Evolutionary conservation across 2,113 vertebrate species (phyloP), one percentile per base, ranked within the genome.

Genomic region (Scortum barcoo): DNA sequence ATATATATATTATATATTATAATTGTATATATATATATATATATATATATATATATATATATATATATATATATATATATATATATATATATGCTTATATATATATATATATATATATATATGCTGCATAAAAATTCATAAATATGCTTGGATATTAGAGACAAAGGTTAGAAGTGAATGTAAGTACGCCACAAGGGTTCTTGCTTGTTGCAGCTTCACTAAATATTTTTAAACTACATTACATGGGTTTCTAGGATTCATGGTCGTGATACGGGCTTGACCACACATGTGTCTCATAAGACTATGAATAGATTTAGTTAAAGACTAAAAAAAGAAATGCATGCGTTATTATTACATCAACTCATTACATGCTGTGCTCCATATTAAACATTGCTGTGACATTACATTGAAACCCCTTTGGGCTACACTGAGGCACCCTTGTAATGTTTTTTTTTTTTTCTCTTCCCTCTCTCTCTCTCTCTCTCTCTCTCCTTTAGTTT

Each of bases 331-430:
- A 61, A 44, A 83, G 5, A 76, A 73, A 83, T 63, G 38, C 62
- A 71, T 81, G 54, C 87, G 80, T 87, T 91, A 78, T 90, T 90
- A 91, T 91, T 91, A 85, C 87, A 91, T 93, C 71, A 93, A 89
- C 86, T 92, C 83, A 81, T 92, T 86, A 81, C 76, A 83, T 84
- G 83, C 84, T 84, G 78, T 46, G 68, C 69, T 86, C 79, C 80
- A 77, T 86, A 84, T 91, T 86, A 84, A 86, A 80, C 87, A 89
- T 80, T 87, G 38, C 86, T 90, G 82, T 91, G 90, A 90, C 86
- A 93, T 91, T 92, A 91, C 90, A 91, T 88, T 93, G 93, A 95
- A 95, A 94, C 86, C 88, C 91, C 93, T 94, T 83, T 92, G 84
- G 90, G 92, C 90, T 89, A 89, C 13, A 48, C 50, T 65, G 61